A percentile compares a stretch with the other conserved stretches of the same genome.
Evolutionary conservation across 2,797 vertebrate species (phyloP).

Genomic region (Cheracebus regulus): DNA sequence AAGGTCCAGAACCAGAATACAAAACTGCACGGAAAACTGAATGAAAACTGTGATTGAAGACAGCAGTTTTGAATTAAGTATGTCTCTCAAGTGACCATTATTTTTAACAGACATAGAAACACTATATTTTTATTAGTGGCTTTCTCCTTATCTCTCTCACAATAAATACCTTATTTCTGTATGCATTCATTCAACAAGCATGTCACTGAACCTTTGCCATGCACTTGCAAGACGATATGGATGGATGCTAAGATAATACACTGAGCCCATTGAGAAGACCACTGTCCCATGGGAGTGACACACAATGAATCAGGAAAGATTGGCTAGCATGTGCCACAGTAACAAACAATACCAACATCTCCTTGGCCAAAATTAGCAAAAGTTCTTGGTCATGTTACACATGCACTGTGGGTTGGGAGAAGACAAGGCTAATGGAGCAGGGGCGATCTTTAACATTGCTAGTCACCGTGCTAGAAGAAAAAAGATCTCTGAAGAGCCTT

Average conservation of each 20-base stretch:
- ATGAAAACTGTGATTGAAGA: conserved; percentile 28
- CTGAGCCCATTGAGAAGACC: neutral
- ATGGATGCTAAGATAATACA: neutral
- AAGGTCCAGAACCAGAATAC: conserved; percentile 57
- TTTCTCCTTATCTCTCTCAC: conserved; percentile 33
- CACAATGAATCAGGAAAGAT: neutral
- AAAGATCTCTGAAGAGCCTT: neutral
- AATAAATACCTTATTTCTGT: neutral
- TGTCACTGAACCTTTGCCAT: neutral
- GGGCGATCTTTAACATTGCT: neutral
- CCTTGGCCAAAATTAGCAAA: neutral
- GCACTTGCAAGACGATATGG: neutral
- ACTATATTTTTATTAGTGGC: neutral
- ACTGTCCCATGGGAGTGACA: neutral
- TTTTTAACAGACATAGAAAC: conserved; percentile 17
- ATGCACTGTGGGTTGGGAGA: neutral
- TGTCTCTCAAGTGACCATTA: conserved; percentile 46
- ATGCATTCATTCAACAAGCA: neutral
- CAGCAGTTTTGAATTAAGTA: neutral
- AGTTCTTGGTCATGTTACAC: neutral
- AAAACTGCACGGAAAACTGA: conserved; percentile 3
- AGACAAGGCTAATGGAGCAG: neutral
- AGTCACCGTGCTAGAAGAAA: neutral
- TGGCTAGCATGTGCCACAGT: neutral
- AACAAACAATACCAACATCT: neutral